These are phyloP conservation scores for Idaea biselata DNA, from an alignment of 2,888 invertebrate species.

Conservation along the genomic window DNA sequence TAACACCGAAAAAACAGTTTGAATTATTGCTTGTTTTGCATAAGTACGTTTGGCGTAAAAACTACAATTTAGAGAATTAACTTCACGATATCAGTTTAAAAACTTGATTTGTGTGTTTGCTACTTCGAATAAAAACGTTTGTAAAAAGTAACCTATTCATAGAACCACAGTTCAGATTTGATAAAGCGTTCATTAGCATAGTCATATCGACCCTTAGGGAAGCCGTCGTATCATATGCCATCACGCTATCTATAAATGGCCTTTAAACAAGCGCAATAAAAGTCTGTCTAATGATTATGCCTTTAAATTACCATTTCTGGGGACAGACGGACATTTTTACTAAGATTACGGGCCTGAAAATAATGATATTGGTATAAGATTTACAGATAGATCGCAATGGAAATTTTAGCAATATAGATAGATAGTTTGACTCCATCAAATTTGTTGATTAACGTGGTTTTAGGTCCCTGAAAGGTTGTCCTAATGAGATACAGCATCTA, in stretches of 20 bases:
- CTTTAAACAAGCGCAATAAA: constrained; percentile 1
- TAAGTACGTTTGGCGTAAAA: background rate
- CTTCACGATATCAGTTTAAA: background rate
- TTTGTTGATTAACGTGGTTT: too few species aligned
- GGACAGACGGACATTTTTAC: background rate
- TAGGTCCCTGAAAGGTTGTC: too few species aligned
- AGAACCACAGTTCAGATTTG: background rate
- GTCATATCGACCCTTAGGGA: background rate
- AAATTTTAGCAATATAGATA: too few species aligned
- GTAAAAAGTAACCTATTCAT: background rate
- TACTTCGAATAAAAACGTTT: background rate
- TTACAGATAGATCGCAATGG: background rate
- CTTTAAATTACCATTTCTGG: background rate
- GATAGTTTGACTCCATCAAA: too few species aligned
- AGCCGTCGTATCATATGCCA: background rate
- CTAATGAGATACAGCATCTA: too few species aligned
- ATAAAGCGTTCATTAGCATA: background rate
- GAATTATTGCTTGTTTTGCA: background rate
- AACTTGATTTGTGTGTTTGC: background rate
- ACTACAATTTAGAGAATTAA: background rate
- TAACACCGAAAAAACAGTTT: background rate
- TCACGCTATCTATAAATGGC: background rate
- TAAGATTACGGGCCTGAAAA: background rate
- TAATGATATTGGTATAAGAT: background rate
- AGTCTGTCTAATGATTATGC: background rate